phyloP scores from a whole-genome alignment of 2,113 vertebrate genomes.

The Grammomys dolichurus region DNA sequence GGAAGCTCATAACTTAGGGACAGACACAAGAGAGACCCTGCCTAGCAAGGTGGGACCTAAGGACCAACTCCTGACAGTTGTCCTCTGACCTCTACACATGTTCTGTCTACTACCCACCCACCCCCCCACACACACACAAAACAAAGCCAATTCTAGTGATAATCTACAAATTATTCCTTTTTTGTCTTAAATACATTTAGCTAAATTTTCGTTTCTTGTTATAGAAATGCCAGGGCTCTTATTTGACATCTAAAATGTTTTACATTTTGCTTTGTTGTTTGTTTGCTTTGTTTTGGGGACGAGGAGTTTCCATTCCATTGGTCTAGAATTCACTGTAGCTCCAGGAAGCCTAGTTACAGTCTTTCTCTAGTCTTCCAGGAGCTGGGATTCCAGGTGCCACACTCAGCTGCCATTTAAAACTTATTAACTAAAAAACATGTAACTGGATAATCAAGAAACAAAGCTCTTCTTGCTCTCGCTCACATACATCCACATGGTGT shows the following conservation, averaged over 20 bases:
- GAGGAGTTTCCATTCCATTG: not conserved
- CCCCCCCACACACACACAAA: not conserved
- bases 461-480: not conserved
- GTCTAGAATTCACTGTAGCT: not conserved
- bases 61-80: not conserved
- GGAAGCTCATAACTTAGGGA: not conserved
- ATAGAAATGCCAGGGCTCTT: conserved; percentile 28
- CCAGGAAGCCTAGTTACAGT: not conserved
- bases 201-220: conserved; percentile 5
- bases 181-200: conserved; percentile 55
- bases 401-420: not conserved
- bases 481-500: not conserved
- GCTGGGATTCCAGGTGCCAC: not conserved
- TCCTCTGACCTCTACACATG: not conserved
- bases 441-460: conserved; percentile 3
- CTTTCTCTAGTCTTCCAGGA: not conserved
- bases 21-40: not conserved
- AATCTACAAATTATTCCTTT: conserved; percentile 8
- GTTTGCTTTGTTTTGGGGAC: not conserved
- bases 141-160: not conserved
- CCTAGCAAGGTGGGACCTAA: not conserved
- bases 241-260: not conserved
- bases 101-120: not conserved
- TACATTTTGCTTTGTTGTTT: not conserved
- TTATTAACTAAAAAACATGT: not conserved